Conservation (phyloP, 2,888 invertebrate genomes). For the Hypena proboscidalis region DNA sequence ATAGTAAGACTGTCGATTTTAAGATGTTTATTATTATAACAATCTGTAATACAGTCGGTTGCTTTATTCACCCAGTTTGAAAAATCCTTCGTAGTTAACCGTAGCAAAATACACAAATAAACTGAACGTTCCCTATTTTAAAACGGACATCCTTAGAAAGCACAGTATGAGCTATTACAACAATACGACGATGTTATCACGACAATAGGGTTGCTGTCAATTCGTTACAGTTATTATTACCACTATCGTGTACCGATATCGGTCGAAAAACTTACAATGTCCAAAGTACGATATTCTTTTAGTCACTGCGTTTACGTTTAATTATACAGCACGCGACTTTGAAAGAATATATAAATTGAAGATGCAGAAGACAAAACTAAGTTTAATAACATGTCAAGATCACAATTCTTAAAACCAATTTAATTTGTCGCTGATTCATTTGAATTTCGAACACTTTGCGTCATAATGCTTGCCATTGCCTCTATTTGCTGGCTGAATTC, state of each 20-base stretch:
- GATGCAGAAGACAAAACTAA: slow-evolving; percentile 17
- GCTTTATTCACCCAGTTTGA: too few relatives aligned
- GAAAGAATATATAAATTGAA: slow-evolving; percentile 23
- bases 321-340: slow-evolving; percentile 33
- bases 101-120: too few relatives aligned
- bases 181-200: slow-evolving; percentile 47
- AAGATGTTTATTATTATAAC: too few relatives aligned
- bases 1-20: too few relatives aligned
- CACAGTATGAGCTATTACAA: slow-evolving; percentile 21
- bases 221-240: slow-evolving; percentile 32
- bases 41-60: too few relatives aligned
- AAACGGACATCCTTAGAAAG: slow-evolving; percentile 28
- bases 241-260: slow-evolving; percentile 19
- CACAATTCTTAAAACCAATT: slow-evolving; percentile 26
- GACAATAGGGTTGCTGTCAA: slow-evolving; percentile 35
- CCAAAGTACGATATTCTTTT: slow-evolving; percentile 6
- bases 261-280: slow-evolving; percentile 25
- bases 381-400: slow-evolving; percentile 25
- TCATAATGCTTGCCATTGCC: slow-evolving; percentile 1
- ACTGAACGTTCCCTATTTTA: neutral
- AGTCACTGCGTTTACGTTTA: too few relatives aligned
- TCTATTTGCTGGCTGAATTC: neutral
- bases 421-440: slow-evolving; percentile 23
- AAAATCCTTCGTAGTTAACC: too few relatives aligned
- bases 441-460: slow-evolving; percentile 4